Conservation (phyloP, 2,113 vertebrate species). For the Hyla sarda region DNA sequence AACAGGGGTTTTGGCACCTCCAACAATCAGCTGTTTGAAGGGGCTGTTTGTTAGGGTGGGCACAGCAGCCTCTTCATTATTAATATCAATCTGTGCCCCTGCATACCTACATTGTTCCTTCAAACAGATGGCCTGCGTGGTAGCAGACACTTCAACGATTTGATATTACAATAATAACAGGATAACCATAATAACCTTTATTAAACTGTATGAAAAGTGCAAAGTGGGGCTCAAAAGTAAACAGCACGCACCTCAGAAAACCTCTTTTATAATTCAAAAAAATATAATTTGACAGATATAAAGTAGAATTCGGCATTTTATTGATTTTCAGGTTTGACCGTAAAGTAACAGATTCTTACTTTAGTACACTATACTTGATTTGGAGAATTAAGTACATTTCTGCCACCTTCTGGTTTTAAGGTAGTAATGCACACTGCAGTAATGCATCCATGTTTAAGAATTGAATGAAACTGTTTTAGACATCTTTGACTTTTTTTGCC, state of each 20-base stretch:
- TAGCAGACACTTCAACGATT: too few relatives aligned
- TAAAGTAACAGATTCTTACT: background rate
- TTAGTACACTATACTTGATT: background rate
- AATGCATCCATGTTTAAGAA: background rate
- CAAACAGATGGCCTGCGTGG: too few relatives aligned
- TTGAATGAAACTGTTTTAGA: background rate
- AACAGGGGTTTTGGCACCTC: too few relatives aligned
- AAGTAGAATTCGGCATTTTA: background rate
- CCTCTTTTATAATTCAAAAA: background rate
- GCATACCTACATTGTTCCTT: too few relatives aligned
- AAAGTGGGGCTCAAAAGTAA: background rate
- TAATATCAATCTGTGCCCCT: too few relatives aligned
- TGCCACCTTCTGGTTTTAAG: background rate
- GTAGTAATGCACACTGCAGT: background rate
- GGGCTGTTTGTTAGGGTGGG: too few relatives aligned
- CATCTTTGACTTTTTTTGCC: conserved; percentile 48
- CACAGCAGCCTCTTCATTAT: too few relatives aligned
- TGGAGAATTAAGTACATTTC: background rate
- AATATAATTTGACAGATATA: background rate
- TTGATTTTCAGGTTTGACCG: background rate
- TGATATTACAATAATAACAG: too few relatives aligned
- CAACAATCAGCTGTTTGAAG: too few relatives aligned
- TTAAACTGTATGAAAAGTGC: background rate
- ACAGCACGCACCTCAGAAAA: background rate
- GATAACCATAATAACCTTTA: too few relatives aligned